Evolutionary conservation across 2,888 invertebrate species (phyloP).

Genomic region (Autographa gamma): DNA sequence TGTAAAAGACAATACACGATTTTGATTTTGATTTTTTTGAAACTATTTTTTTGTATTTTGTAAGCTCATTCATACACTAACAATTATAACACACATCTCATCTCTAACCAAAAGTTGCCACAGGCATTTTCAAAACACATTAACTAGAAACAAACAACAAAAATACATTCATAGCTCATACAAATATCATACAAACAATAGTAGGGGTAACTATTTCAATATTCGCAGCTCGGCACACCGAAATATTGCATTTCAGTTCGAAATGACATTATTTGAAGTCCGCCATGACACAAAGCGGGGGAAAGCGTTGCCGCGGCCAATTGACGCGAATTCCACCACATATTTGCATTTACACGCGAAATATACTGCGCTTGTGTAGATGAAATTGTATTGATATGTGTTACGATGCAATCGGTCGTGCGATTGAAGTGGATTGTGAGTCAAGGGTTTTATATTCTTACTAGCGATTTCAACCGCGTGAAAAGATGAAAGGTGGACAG

Average conservation of each 20-base stretch:
- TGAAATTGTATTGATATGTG: slow-evolving; percentile 16
- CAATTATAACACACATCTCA: too few relatives aligned
- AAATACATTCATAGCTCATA: not conserved
- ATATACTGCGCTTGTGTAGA: slow-evolving; percentile 15
- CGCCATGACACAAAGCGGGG: not conserved
- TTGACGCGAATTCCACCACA: slow-evolving; percentile 20
- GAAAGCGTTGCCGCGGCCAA: slow-evolving; percentile 7
- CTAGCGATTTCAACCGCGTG: too few relatives aligned
- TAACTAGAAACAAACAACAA: not conserved
- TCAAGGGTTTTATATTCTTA: not conserved
- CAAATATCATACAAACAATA: not conserved
- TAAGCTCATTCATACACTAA: too few relatives aligned
- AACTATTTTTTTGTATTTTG: too few relatives aligned
- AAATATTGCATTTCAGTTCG: slow-evolving; percentile 34
- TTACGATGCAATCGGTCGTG: not conserved
- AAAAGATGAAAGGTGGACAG: too few relatives aligned
- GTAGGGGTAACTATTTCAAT: slow-evolving; percentile 14
- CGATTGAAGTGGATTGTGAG: not conserved
- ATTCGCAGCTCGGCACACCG: not conserved
- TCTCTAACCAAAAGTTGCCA: too few relatives aligned
- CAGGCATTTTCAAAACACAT: not conserved
- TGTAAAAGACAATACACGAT: too few relatives aligned
- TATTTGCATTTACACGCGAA: slow-evolving; percentile 40
- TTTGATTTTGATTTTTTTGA: too few relatives aligned
- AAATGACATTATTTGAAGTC: slow-evolving; percentile 26